These are phyloP conservation scores for Toxostoma redivivum DNA, from an alignment of 2,113 vertebrate species.

Conservation along the genomic window DNA sequence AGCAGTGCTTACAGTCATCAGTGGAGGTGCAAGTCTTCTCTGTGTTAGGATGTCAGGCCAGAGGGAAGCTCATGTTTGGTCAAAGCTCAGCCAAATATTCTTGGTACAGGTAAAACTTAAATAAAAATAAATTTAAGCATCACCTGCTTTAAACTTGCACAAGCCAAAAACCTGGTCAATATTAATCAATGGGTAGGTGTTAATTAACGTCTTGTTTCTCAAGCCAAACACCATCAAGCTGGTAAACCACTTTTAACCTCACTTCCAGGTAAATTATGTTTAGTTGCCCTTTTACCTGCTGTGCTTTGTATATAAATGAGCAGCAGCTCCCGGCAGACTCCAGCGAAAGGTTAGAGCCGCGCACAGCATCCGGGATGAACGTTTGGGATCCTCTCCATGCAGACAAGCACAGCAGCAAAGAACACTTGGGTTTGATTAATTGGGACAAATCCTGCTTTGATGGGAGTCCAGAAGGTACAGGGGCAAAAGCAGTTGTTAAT, in stretches of 20 bases:
- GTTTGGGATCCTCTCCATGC: background rate
- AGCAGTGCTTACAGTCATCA: background rate
- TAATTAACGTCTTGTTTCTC: constrained; percentile 56
- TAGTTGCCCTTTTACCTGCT: constrained; percentile 46
- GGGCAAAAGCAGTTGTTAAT: constrained; percentile 34
- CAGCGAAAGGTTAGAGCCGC: constrained; percentile 64
- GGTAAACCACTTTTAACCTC: constrained; percentile 52
- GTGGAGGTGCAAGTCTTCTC: background rate
- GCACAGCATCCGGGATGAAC: constrained; percentile 47
- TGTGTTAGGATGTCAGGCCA: background rate
- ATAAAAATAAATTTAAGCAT: background rate
- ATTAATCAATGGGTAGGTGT: constrained; percentile 44
- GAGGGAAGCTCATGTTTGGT: background rate
- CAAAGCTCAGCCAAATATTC: background rate
- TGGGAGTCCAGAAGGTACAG: background rate
- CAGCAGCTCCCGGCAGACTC: constrained; percentile 45
- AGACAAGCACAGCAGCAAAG: background rate
- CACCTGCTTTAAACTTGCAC: background rate
- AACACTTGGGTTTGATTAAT: constrained; percentile 63
- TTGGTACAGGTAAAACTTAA: background rate
- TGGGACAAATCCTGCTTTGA: constrained; percentile 49
- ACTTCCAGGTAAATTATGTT: constrained; percentile 38
- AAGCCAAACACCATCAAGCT: constrained; percentile 7
- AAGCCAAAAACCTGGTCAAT: constrained; percentile 1
- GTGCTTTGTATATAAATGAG: constrained; percentile 37